Evolutionary conservation across 2,888 invertebrate species (phyloP), one percentile per base, ranked within the genome.

Genomic region (Scrobipalpa atriplicella): DNA sequence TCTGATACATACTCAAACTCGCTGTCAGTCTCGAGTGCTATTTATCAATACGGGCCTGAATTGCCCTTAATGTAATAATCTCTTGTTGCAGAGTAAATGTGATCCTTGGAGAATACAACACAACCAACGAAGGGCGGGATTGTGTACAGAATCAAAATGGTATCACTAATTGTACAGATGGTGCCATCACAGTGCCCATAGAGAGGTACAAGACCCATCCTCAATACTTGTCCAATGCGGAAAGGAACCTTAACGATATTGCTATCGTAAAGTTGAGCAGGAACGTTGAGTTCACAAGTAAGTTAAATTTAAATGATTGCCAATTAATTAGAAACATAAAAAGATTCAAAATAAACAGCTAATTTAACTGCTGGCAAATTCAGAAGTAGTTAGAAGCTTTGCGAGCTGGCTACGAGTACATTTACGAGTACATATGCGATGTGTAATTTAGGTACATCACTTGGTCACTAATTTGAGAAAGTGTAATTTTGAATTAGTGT

Each of bases 81-180:
- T 43, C 43, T 13, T 43, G 11, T 43, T 70, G 19, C 71, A 82
- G 81, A 10, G 66, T 64, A 66, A 76, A 72, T 64, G 76, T 88
- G 2, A 78, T 83, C 21, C 78, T 94, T 0, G 94, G 93, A 0
- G 94, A 94, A 75, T 93, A 89, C 78, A 82, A 94, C 76, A 86
- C 77, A 0, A 71, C 75, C 0, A 83, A 85, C 38, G 68, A 71
- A 0, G 85, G 84, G 0, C 63, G 65, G 0, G 94, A 94, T 75
- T 94, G 94, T 70, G 75, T 83, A 0, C 41, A 68, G 1, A 73
- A 72, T 0, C 76, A 73, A 7, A 81, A 79, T 0, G 83, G 81
- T 0, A 85, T 79, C 0, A 69, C 70, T 1, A 87, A 86, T 60
- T 94, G 94, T 76, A 91, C 90, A 0, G 82, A 87, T 0, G 85